Evolutionary conservation across 2,888 invertebrate genomes (phyloP), one percentile per base, ranked within the genome.

Genomic region (Hemistola chrysoprasaria): DNA sequence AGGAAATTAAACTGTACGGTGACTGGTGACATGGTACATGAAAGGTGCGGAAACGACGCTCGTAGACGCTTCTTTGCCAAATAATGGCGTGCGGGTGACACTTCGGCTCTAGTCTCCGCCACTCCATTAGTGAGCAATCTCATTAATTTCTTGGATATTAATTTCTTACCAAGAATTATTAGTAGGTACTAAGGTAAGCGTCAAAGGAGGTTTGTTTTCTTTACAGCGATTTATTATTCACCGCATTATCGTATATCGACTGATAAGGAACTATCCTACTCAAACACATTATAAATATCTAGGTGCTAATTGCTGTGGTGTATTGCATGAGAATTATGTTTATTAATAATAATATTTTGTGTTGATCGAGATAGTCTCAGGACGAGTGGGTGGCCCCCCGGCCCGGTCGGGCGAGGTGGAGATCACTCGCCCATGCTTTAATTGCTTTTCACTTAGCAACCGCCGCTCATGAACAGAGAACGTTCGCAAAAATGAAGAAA

Each of bases 351-450:
- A 70, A 71, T 62, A 72, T 39, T 22, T 74, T 78, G 75, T 77
- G 78, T 78, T 77, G 78, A 82, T 82, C 75, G 75, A 78, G 71
- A 71, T 71, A 71, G 67, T 67, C 66, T 67, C 59, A 52, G 50
- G 61, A 58, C 46, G 60, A 53, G 65, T 53, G 69, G 68, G 42
- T 53, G 54, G 49, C 56, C 57, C 54, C 50, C 43, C 53, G 54
- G 49, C 56, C 57, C 54, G 50, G 49, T 48, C 60, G 59, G 59
- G 59, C 49, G 70, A 71, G 67, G 76, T 58, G 75, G 78, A 74
- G 90, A 89, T 89, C 90, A 87, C 84, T 90, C 90, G 86, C 78
- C 90, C 90, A 81, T 90, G 86, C 80, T 87, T 87, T 88, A 88
- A 88, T 87, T 88, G 88, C 86, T 87, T 87, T 87, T 86, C 85